Evolutionary conservation across 1,140 invertebrate genomes (phyloP), one percentile per base, ranked within the genome.

Genomic region (Pantala flavescens): DNA sequence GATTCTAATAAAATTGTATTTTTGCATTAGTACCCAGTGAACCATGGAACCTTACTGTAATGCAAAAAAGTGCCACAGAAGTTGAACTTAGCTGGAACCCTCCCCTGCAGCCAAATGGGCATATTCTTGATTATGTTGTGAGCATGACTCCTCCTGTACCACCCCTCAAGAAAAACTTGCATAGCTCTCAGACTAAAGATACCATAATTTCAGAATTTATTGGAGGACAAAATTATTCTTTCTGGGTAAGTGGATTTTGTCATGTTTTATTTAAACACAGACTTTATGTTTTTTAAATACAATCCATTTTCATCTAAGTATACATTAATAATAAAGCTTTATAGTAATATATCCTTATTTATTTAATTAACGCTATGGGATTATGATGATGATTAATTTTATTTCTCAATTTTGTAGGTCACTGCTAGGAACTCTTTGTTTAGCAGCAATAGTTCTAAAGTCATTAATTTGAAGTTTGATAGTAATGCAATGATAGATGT

Each of bases 71-170:
- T 76, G 87, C 87, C 0, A 87, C 87, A 1, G 82, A 86, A 10
- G 85, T 94, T 0, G 82, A 87, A 63, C 81, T 94, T 0, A 81
- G 83, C 0, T 95, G 92, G 92, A 84, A 87, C 72, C 79, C 85
- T 21, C 91, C 93, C 0, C 72, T 81, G 5, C 75, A 84, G 49
- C 86, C 90, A 0, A 88, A 89, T 75, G 92, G 92, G 7, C 74
- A 82, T 7, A 87, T 94, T 7, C 83, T 79, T 0, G 81, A 81
- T 10, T 95, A 94, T 81, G 84, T 86, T 21, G 82, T 92, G 23
- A 88, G 85, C 79, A 84, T 90, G 23, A 82, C 84, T 0, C 90
- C 90, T 12, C 85, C 84, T 43, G 80, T 79, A 79, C 88, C 83
- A 79, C 87, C 79, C 43, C 75, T 80, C 21, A 78, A 80, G 11